Evolutionary conservation across 2,888 invertebrate species (phyloP).

Genomic region (Cryptus viduatorius): DNA sequence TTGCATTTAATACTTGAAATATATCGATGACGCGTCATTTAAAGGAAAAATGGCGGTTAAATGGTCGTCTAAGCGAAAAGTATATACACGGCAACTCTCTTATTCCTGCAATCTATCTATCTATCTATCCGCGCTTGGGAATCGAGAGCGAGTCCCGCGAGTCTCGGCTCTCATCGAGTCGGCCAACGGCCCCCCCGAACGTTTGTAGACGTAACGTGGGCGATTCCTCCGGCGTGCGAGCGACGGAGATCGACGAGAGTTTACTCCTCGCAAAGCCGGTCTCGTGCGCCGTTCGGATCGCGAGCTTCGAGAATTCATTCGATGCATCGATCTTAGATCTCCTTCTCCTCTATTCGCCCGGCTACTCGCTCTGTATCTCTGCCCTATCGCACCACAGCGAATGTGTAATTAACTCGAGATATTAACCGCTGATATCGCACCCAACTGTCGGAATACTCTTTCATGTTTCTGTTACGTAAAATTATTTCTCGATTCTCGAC

Average conservation of each 20-base stretch:
- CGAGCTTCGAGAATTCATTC: constrained; percentile 54
- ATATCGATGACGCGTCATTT: background rate
- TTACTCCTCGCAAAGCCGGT: constrained; percentile 58
- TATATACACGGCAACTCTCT: background rate
- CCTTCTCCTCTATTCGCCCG: background rate
- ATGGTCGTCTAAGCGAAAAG: constrained; percentile 26
- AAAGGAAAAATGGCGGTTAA: constrained; percentile 33
- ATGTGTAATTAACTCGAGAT: constrained; percentile 59
- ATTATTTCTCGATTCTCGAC: constrained; percentile 30
- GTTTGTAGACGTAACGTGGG: constrained; percentile 57
- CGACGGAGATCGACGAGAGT: constrained; percentile 6
- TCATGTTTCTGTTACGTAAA: constrained; percentile 44
- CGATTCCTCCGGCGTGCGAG: constrained; percentile 44
- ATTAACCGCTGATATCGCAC: constrained; percentile 44
- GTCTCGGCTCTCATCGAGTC: constrained; percentile 45
- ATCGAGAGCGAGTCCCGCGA: constrained; percentile 31
- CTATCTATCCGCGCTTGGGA: constrained; percentile 27
- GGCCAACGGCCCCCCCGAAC: constrained; percentile 30
- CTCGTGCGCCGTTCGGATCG: constrained; percentile 51
- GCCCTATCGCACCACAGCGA: constrained; percentile 16
- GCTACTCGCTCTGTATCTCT: constrained; percentile 9
- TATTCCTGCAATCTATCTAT: constrained; percentile 19
- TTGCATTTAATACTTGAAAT: background rate
- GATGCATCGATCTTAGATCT: constrained; percentile 61
- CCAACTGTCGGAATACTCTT: constrained; percentile 21